These are phyloP conservation scores for Helleia helle DNA, from an alignment of 2,888 invertebrate species.

Conservation along the genomic window DNA sequence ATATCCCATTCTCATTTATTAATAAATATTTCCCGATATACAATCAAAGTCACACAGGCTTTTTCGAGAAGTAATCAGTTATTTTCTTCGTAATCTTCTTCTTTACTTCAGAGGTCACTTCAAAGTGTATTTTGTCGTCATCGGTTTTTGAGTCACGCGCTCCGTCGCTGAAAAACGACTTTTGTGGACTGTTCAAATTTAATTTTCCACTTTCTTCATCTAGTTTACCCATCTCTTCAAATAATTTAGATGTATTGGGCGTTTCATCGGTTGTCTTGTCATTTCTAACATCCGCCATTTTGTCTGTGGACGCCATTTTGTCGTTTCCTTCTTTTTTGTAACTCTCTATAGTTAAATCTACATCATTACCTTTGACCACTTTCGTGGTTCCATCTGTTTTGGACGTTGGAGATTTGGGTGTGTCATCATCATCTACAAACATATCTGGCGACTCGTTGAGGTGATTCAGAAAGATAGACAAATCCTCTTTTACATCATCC, in stretches of 20 bases:
- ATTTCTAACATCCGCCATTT: not conserved
- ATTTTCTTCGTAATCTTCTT: conserved; percentile 51
- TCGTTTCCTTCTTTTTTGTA: not conserved
- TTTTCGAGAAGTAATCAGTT: conserved; percentile 58
- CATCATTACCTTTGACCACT: not conserved
- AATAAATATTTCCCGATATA: not conserved
- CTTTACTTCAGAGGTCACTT: conserved; percentile 37
- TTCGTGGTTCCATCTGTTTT: conserved; percentile 12
- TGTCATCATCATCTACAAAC: conserved; percentile 41
- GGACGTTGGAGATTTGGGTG: conserved; percentile 22
- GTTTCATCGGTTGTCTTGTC: not conserved
- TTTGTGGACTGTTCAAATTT: conserved; percentile 31
- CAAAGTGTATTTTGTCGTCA: conserved; percentile 23
- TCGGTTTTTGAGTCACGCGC: not conserved
- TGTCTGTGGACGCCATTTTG: not conserved
- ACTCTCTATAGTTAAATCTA: not conserved
- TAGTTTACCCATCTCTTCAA: conserved; percentile 40
- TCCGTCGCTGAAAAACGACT: conserved; percentile 25
- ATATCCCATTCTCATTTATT: conserved; percentile 5
- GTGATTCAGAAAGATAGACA: conserved; percentile 15
- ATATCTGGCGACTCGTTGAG: conserved; percentile 39
- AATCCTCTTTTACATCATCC: conserved; percentile 20
- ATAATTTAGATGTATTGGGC: conserved; percentile 21
- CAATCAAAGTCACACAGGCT: conserved; percentile 30
- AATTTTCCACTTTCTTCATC: conserved; percentile 36